Evolutionary conservation across 1,140 invertebrate genomes (phyloP).

Genomic region (Rhagoletis pomonella): DNA sequence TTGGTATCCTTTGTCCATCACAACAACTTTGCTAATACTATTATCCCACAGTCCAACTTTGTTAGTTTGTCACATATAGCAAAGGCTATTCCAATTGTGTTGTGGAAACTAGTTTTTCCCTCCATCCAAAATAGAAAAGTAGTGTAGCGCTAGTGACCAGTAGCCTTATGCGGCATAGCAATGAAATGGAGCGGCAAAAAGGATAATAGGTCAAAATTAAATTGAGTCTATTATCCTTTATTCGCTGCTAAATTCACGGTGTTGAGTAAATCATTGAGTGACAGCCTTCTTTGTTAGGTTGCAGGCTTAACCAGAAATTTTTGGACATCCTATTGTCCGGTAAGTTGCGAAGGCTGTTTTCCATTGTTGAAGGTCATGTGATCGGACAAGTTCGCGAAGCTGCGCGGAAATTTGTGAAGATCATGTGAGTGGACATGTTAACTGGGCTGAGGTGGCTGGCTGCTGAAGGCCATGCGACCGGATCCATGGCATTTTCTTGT

Average conservation of each 20-base stretch:
- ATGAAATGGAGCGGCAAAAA: slow-evolving; percentile 19
- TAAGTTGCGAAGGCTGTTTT: background rate
- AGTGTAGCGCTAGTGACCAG: background rate
- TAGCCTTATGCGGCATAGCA: background rate
- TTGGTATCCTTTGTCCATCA: background rate
- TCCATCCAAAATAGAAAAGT: no score
- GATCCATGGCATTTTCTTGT: background rate
- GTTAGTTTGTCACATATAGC: background rate
- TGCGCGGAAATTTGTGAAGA: background rate
- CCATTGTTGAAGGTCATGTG: background rate
- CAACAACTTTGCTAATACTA: slow-evolving; percentile 14
- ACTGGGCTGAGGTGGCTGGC: background rate
- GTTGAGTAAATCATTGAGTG: background rate
- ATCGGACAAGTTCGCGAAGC: background rate
- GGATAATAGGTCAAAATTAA: background rate
- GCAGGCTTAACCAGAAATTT: background rate
- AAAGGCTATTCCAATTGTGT: background rate
- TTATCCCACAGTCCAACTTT: background rate
- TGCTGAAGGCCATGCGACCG: background rate
- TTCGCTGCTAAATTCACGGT: background rate
- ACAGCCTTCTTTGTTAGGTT: slow-evolving; percentile 4
- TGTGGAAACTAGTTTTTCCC: slow-evolving; percentile 35
- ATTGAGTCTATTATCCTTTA: background rate
- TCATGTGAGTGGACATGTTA: background rate
- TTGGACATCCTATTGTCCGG: slow-evolving; percentile 31